Evolutionary conservation across 2,113 vertebrate species (phyloP).

Genomic region (Microtus oregoni): DNA sequence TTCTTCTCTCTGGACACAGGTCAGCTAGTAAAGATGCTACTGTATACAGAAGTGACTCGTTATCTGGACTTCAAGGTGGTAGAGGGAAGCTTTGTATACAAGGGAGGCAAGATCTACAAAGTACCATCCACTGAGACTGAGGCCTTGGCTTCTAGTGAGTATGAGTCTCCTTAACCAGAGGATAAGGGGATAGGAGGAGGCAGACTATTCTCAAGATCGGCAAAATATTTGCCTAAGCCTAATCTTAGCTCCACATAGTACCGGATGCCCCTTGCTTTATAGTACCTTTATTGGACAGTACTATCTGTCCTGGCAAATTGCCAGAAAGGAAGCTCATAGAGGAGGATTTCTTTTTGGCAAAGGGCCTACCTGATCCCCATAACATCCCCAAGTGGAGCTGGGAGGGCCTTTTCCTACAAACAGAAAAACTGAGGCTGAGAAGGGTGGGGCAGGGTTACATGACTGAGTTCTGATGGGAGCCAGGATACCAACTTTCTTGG

Average conservation of each 20-base stretch:
- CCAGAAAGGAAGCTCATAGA: neutral
- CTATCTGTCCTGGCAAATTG: neutral
- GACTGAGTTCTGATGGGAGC: neutral
- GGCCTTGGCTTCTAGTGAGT: conserved; percentile 94
- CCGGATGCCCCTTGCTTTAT: neutral
- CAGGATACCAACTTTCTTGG: neutral
- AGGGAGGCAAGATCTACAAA: conserved; percentile 95
- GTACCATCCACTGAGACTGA: conserved; percentile 96
- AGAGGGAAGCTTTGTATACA: conserved; percentile 96
- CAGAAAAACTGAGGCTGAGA: neutral
- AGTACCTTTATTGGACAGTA: neutral
- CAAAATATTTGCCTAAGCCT: neutral
- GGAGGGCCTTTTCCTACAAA: neutral
- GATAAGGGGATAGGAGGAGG: neutral
- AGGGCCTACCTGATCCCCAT: neutral
- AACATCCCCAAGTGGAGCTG: neutral
- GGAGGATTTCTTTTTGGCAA: neutral
- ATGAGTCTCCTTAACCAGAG: neutral
- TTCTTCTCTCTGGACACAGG: conserved; percentile 79
- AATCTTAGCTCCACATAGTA: neutral
- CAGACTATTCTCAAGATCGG: neutral
- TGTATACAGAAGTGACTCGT: conserved; percentile 95
- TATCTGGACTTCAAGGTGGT: conserved; percentile 97
- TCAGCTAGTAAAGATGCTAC: conserved; percentile 95
- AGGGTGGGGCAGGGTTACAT: neutral